Evolutionary conservation across 2,888 invertebrate species (phyloP).

Genomic region (Phyto melanocephala): DNA sequence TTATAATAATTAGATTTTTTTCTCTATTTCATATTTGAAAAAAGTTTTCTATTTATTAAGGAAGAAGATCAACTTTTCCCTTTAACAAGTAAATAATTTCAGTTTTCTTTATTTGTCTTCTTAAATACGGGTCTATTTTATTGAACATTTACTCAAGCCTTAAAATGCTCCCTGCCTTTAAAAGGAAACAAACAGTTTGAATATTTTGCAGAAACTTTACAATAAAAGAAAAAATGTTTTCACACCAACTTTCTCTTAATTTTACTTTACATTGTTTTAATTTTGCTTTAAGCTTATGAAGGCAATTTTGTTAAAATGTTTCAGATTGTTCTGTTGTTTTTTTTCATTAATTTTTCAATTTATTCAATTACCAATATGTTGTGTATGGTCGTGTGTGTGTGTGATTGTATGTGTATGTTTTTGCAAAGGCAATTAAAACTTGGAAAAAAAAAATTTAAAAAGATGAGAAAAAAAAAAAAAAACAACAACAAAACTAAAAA

Average conservation of each 20-base stretch:
- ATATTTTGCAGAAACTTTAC: background rate
- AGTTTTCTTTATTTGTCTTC: background rate
- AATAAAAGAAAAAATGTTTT: slow-evolving; percentile 1
- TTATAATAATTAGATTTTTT: background rate
- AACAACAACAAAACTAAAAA: background rate
- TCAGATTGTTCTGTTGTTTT: no score
- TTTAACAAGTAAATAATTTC: background rate
- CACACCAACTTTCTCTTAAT: background rate
- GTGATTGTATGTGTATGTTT: background rate
- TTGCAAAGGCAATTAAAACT: slow-evolving; percentile 30
- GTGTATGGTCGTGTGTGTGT: background rate
- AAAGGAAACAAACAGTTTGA: slow-evolving; percentile 17
- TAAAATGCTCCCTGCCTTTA: background rate
- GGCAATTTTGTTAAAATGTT: background rate
- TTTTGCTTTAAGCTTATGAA: slow-evolving; percentile 10
- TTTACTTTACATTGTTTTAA: background rate
- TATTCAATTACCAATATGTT: background rate
- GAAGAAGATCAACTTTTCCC: background rate
- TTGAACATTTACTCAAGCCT: no score
- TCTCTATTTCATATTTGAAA: background rate
- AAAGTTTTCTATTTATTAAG: background rate
- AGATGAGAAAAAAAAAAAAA: background rate
- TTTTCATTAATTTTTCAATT: background rate
- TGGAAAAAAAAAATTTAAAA: background rate
- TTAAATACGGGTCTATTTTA: background rate